Evolutionary conservation across 2,113 vertebrate species (phyloP).

Genomic region (Aphelocoma coerulescens): DNA sequence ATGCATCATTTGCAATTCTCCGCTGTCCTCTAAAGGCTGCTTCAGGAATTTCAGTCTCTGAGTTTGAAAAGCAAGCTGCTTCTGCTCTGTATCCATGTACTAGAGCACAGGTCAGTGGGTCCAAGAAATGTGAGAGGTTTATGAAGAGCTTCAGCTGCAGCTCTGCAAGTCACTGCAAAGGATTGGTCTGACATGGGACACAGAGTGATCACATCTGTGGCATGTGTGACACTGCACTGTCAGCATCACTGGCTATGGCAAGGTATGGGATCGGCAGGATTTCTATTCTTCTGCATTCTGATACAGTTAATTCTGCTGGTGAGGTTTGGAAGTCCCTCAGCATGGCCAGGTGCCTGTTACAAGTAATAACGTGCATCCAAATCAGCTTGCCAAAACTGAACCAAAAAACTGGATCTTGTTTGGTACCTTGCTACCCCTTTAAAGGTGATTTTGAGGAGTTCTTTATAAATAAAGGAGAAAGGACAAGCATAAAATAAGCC

Average conservation of each 20-base stretch:
- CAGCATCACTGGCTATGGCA: not conserved
- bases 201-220: accelerated
- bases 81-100: not conserved
- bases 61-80: not conserved
- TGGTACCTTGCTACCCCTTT: not conserved
- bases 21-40: slow-evolving; percentile 57
- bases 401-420: not conserved
- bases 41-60: slow-evolving; percentile 33
- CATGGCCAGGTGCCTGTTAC: accelerated
- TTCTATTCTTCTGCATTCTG: not conserved
- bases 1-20: slow-evolving; percentile 38
- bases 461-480: not conserved
- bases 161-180: not conserved
- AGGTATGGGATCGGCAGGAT: not conserved
- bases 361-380: accelerated
- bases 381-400: not conserved
- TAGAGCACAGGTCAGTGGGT: accelerated
- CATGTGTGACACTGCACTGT: accelerated
- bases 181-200: not conserved
- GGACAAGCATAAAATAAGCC: not conserved
- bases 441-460: not conserved
- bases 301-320: not conserved
- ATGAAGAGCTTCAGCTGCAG: not conserved
- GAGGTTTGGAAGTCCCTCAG: not conserved
- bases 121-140: not conserved